These are phyloP conservation scores for Phengaris arion DNA, from an alignment of 2,888 invertebrate species.

Conservation along the genomic window DNA sequence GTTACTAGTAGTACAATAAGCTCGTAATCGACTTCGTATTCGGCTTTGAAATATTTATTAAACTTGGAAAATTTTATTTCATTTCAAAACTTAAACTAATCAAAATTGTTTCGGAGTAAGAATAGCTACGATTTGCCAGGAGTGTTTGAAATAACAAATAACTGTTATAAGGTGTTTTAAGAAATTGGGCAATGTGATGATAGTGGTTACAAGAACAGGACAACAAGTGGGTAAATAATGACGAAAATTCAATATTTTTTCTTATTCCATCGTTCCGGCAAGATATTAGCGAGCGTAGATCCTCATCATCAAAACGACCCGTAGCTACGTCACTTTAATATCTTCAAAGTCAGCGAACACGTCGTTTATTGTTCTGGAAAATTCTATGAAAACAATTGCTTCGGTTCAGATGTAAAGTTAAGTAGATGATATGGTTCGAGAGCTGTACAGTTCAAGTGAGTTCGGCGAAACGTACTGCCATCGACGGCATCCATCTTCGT, in stretches of 20 bases:
- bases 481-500: slow-evolving; percentile 38
- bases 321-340: slow-evolving; percentile 44
- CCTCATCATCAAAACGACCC: slow-evolving; percentile 56
- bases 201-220: too few species aligned
- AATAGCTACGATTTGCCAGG: too few species aligned
- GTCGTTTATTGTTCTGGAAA: slow-evolving; percentile 39
- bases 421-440: slow-evolving; percentile 39
- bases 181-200: too few species aligned
- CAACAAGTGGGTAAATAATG: neutral
- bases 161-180: too few species aligned
- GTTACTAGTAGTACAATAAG: too few species aligned
- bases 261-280: neutral
- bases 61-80: too few species aligned
- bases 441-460: slow-evolving; percentile 31
- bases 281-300: slow-evolving; percentile 34
- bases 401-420: slow-evolving; percentile 36
- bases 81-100: too few species aligned
- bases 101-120: too few species aligned
- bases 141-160: too few species aligned
- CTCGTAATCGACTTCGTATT: too few species aligned
- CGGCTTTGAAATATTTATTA: too few species aligned
- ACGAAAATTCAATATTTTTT: neutral
- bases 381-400: slow-evolving; percentile 43
- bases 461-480: slow-evolving; percentile 22
- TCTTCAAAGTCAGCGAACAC: slow-evolving; percentile 41